phyloP scores from a whole-genome alignment of 1,140 invertebrate genomes.

The Drosophila prosaltans region DNA sequence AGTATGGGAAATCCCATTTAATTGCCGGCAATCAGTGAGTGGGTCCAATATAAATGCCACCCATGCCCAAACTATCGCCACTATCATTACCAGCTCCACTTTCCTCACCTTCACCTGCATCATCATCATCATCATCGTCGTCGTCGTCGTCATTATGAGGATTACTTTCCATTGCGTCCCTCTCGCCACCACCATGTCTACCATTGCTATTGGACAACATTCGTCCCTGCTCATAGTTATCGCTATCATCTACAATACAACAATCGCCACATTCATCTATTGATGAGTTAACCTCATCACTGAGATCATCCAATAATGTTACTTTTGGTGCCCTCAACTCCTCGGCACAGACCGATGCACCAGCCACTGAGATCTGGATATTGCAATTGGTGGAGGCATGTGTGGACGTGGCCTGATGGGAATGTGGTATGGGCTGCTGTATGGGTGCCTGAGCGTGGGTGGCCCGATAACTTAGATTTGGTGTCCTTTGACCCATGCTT shows the following conservation, averaged over 20 bases:
- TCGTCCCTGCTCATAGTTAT: constrained; percentile 58
- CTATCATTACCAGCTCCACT: constrained; percentile 57
- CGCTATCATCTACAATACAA: constrained; percentile 71
- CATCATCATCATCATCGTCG: constrained; percentile 28
- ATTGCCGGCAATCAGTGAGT: constrained; percentile 62
- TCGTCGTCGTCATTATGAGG: constrained; percentile 18
- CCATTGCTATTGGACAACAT: constrained; percentile 46
- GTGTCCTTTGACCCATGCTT: constrained; percentile 72
- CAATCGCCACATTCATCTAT: constrained; percentile 71
- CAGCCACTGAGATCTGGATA: constrained; percentile 69
- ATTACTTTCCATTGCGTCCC: constrained; percentile 23
- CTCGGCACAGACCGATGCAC: constrained; percentile 5
- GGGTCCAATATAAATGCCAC: constrained; percentile 63
- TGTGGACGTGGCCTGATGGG: constrained; percentile 31
- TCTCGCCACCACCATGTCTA: constrained; percentile 32
- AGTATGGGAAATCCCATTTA: constrained; percentile 61
- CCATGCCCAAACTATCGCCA: constrained; percentile 58
- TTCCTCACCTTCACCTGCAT: constrained; percentile 39
- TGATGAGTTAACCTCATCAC: constrained; percentile 69
- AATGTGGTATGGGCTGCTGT: constrained; percentile 65
- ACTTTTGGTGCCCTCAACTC: constrained; percentile 69
- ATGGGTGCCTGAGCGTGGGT: constrained; percentile 56
- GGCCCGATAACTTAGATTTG: constrained; percentile 65
- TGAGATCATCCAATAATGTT: constrained; percentile 71
- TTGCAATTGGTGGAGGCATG: constrained; percentile 52